Evolutionary conservation across 2,888 invertebrate genomes (phyloP).

Genomic region (Odontothrips loti): DNA sequence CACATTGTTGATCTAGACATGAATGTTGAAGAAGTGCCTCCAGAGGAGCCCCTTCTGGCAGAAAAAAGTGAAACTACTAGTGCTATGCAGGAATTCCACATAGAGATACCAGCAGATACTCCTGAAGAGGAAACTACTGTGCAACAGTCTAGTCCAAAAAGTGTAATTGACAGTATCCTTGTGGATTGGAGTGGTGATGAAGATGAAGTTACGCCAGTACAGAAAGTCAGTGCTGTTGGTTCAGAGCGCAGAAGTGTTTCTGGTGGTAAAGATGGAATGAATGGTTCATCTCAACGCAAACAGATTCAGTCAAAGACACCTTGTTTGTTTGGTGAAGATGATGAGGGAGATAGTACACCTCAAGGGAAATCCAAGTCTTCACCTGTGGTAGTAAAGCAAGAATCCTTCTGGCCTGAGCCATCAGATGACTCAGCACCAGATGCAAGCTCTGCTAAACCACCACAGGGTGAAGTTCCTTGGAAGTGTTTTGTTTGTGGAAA

Average conservation of each 20-base stretch:
- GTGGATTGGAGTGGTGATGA: conserved; percentile 21
- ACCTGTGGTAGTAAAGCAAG: not conserved
- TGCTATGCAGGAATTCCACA: not conserved
- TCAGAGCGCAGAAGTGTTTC: not conserved
- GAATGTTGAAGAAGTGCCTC: not conserved
- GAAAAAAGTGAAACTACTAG: not conserved
- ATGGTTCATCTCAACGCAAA: not conserved
- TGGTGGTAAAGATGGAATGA: not conserved
- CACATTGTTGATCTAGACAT: conserved; percentile 16
- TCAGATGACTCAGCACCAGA: not conserved
- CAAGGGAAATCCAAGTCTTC: not conserved
- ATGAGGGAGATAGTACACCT: not conserved
- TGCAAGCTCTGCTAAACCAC: not conserved
- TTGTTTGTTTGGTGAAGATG: not conserved
- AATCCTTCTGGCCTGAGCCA: conserved; percentile 8
- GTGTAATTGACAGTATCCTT: conserved; percentile 4
- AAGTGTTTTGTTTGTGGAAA: conserved; percentile 15
- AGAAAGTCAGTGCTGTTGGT: not conserved
- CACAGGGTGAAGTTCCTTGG: not conserved
- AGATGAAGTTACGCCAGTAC: not conserved
- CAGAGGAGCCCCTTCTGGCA: not conserved
- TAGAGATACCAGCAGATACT: not conserved
- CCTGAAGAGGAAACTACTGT: not conserved
- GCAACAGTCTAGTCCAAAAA: not conserved
- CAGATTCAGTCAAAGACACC: not conserved